Evolutionary conservation across 2,888 invertebrate genomes (phyloP).

Genomic region (Tigriopus californicus): DNA sequence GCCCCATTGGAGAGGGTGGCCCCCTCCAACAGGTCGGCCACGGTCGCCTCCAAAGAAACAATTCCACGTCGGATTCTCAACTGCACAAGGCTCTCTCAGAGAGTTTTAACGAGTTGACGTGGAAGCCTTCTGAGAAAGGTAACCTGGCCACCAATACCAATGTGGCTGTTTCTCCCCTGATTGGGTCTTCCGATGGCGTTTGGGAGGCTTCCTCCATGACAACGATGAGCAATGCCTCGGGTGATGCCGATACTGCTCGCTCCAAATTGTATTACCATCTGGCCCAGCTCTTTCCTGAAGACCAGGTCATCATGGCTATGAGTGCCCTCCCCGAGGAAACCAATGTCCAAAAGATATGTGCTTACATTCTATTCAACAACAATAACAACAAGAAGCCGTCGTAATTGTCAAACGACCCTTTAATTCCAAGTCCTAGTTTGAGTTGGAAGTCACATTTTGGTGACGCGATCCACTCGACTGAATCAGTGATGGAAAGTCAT

Average conservation of each 20-base stretch:
- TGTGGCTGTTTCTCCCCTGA: constrained; percentile 19
- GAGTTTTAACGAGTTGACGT: background rate
- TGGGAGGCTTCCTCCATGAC: constrained; percentile 7
- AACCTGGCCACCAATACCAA: constrained; percentile 18
- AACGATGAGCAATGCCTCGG: constrained; percentile 20
- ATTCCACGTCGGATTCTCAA: constrained; percentile 43
- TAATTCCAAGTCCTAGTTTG: no score
- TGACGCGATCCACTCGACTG: no score
- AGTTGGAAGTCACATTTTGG: no score
- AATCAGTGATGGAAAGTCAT: no score
- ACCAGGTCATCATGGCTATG: constrained; percentile 74
- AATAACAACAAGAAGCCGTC: background rate
- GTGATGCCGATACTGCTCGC: constrained; percentile 14
- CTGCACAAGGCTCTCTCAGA: constrained; percentile 24
- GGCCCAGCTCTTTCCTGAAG: constrained; percentile 74
- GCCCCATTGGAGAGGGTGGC: constrained; percentile 22
- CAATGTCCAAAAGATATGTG: constrained; percentile 73
- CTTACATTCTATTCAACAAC: constrained; percentile 42
- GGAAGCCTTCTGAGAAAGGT: no score
- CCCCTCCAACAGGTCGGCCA: background rate
- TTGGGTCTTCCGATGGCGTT: constrained; percentile 24
- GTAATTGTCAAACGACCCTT: no score
- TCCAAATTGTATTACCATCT: constrained; percentile 58
- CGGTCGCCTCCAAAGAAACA: constrained; percentile 16
- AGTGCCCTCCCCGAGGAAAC: constrained; percentile 68